phyloP scores from a whole-genome alignment of 2,888 invertebrate species.

The Melinaea menophilus region DNA sequence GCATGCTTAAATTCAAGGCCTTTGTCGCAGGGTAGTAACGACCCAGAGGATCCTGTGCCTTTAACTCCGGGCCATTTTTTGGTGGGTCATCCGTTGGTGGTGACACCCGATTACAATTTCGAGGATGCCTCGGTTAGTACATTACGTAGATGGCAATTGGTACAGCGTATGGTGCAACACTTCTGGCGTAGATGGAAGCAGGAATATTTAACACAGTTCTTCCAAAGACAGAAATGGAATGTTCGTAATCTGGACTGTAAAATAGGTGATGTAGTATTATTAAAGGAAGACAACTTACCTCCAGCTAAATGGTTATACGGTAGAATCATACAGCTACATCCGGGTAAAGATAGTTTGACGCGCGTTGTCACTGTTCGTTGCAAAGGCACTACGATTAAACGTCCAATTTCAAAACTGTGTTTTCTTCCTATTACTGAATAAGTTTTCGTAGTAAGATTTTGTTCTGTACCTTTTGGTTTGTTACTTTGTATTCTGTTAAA shows the following conservation, averaged over 20 bases:
- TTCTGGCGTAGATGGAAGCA: slow-evolving; percentile 33
- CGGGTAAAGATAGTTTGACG: slow-evolving; percentile 30
- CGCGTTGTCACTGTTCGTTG: slow-evolving; percentile 22
- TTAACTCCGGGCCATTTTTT: slow-evolving; percentile 34
- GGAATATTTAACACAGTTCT: slow-evolving; percentile 27
- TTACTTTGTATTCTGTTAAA: too few relatives aligned
- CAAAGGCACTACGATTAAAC: too few relatives aligned
- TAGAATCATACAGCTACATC: slow-evolving; percentile 28
- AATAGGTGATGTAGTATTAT: slow-evolving; percentile 30
- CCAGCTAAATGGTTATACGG: slow-evolving; percentile 31
- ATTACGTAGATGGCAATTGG: slow-evolving; percentile 30
- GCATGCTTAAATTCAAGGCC: slow-evolving; percentile 36
- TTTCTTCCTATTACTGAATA: too few relatives aligned
- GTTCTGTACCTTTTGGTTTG: too few relatives aligned
- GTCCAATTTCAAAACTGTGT: too few relatives aligned
- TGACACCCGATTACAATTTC: slow-evolving; percentile 23
- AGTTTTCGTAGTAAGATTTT: too few relatives aligned
- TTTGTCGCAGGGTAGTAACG: not conserved
- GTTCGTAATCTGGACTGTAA: slow-evolving; percentile 24
- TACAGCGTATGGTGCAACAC: slow-evolving; percentile 30
- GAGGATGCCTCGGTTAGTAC: slow-evolving; percentile 19
- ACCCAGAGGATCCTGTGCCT: slow-evolving; percentile 23
- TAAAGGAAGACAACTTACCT: slow-evolving; percentile 32
- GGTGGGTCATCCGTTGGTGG: slow-evolving; percentile 30
- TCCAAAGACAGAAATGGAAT: slow-evolving; percentile 31